Percentiles rank a stretch among this genome's conserved stretches.
phyloP scores from a whole-genome alignment of 2,797 vertebrate genomes.

The Typhlichthys eigenmanni region DNA sequence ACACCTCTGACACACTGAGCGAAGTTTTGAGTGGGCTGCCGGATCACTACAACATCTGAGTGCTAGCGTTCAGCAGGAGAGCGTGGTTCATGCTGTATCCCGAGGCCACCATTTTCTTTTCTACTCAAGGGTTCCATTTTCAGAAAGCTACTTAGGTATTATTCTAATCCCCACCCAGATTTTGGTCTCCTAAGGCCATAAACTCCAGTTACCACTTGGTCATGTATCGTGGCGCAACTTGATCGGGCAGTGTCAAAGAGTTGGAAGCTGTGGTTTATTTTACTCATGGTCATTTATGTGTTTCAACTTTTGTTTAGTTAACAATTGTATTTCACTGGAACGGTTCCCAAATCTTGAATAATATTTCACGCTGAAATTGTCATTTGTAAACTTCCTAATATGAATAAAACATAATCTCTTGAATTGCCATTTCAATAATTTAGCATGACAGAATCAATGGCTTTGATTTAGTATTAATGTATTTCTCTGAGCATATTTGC shows the following conservation, averaged over 20 bases:
- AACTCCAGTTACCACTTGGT: conserved; percentile 67
- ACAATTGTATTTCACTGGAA: background rate
- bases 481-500: conserved; percentile 74
- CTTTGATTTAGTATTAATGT: conserved; percentile 81
- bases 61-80: conserved; percentile 46
- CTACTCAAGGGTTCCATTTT: conserved; percentile 71
- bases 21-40: conserved; percentile 62
- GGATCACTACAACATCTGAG: conserved; percentile 49
- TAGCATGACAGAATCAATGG: conserved; percentile 76
- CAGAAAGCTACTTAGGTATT: conserved; percentile 75
- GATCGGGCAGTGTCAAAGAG: conserved; percentile 53
- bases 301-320: too few relatives aligned
- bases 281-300: background rate
- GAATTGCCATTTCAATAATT: conserved; percentile 73
- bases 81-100: conserved; percentile 72
- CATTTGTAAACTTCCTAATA: conserved; percentile 29
- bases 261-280: conserved; percentile 46
- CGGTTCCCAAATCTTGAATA: background rate
- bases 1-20: conserved; percentile 58
- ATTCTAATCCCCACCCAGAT: conserved; percentile 71
- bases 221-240: conserved; percentile 43
- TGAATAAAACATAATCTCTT: conserved; percentile 73
- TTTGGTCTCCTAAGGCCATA: conserved; percentile 34
- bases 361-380: background rate
- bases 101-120: conserved; percentile 63